Conservation (phyloP, 2,113 vertebrate genomes). For the Tragulus kanchil region DNA sequence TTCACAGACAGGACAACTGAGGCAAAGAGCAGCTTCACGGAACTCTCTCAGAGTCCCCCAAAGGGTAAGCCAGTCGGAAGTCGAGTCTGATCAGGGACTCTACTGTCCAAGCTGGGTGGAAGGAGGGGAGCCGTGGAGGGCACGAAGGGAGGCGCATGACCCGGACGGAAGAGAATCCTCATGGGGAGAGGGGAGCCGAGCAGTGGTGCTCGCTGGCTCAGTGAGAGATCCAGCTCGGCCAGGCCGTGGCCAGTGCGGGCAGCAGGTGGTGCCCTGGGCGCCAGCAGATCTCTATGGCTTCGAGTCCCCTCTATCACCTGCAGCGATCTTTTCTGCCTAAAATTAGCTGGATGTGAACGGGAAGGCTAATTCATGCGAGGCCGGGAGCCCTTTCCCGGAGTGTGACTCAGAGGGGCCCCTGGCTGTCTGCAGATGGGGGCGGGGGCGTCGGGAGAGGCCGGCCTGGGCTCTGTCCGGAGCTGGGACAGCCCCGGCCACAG, state of each 20-base stretch:
- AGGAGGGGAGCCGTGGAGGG: background rate
- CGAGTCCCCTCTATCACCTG: background rate
- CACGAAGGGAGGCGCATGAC: background rate
- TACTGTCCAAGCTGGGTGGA: background rate
- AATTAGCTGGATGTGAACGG: background rate
- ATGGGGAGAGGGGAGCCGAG: background rate
- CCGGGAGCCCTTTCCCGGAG: background rate
- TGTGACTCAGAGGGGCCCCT: background rate
- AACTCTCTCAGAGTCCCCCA: background rate
- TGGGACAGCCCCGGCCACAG: background rate
- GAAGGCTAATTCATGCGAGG: background rate
- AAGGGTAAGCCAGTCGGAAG: background rate
- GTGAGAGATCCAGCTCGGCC: background rate
- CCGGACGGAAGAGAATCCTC: background rate
- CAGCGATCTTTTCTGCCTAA: constrained; percentile 46
- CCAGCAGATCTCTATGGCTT: background rate
- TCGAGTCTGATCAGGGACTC: background rate
- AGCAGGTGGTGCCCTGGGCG: background rate
- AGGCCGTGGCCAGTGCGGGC: background rate
- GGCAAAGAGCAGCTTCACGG: background rate
- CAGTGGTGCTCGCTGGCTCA: background rate
- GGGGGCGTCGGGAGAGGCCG: background rate
- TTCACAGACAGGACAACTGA: background rate
- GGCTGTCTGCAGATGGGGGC: background rate
- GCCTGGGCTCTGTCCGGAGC: background rate